phyloP scores from a whole-genome alignment of 2,113 vertebrate species.

The Oryzias melastigma region DNA sequence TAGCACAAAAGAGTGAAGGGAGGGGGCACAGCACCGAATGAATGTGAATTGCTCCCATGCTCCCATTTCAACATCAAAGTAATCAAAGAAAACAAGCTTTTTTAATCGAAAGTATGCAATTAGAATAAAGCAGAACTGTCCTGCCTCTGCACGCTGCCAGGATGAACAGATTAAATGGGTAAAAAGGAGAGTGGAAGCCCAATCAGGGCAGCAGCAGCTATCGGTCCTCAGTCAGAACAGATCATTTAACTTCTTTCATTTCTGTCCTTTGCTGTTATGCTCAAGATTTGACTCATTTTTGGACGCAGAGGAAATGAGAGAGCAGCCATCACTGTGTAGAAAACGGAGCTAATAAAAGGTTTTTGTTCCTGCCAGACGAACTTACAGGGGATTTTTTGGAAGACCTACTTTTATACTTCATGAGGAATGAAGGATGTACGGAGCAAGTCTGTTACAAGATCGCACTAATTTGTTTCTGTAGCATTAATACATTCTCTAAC shows the following conservation, averaged over 20 bases:
- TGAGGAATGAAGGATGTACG: constrained; percentile 13
- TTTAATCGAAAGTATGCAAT: constrained; percentile 82
- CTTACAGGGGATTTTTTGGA: constrained; percentile 1
- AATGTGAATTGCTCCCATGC: constrained; percentile 79
- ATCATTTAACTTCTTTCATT: constrained; percentile 61
- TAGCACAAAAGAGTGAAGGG: constrained; percentile 73
- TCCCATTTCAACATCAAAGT: constrained; percentile 82
- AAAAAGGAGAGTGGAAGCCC: constrained; percentile 46
- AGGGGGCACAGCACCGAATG: constrained; percentile 71
- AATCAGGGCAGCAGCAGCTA: constrained; percentile 52
- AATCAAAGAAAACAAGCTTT: constrained; percentile 84
- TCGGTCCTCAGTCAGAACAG: constrained; percentile 58
- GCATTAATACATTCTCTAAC: constrained; percentile 16
- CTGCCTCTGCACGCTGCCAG: constrained; percentile 62
- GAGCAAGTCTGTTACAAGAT: constrained; percentile 8
- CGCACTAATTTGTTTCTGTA: constrained; percentile 23
- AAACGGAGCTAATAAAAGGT: constrained; percentile 6
- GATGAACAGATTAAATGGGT: constrained; percentile 64
- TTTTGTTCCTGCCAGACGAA: constrained; percentile 13
- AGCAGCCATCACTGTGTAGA: background rate
- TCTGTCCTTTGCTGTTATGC: constrained; percentile 45
- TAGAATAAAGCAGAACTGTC: constrained; percentile 79
- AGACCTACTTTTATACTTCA: background rate
- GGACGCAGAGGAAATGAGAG: constrained; percentile 24
- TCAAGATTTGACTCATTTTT: constrained; percentile 36